Evolutionary conservation across 2,113 vertebrate species (phyloP).

Genomic region (Fulmarus glacialis): DNA sequence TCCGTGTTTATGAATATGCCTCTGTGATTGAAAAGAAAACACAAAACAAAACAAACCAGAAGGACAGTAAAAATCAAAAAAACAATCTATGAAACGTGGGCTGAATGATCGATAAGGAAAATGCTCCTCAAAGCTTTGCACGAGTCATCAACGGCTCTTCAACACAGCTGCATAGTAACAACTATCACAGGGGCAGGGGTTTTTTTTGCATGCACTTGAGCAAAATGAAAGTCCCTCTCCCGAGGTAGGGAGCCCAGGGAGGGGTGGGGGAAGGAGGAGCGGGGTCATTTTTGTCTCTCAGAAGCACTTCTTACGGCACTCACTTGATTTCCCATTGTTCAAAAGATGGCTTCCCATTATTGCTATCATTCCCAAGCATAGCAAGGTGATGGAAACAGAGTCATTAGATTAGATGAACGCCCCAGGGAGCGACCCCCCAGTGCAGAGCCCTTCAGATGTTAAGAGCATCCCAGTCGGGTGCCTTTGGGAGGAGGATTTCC

Average conservation of each 20-base stretch:
- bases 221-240: not conserved
- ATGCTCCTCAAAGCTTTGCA: not conserved
- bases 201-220: not conserved
- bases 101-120: not conserved
- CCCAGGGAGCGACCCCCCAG: no score
- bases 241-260: not conserved
- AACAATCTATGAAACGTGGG: accelerated
- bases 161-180: not conserved
- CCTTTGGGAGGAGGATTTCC: not conserved
- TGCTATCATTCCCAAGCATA: not conserved
- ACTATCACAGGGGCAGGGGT: not conserved
- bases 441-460: not conserved
- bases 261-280: not conserved
- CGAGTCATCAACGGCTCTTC: not conserved
- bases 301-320: not conserved
- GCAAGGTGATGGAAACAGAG: not conserved
- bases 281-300: not conserved
- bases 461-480: not conserved
- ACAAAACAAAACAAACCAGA: not conserved
- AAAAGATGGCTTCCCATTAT: not conserved
- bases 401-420: accelerated
- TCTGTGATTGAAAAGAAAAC: not conserved
- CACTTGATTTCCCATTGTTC: not conserved
- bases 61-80: not conserved
- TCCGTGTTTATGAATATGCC: not conserved